These are phyloP conservation scores for Alaudala cheleensis DNA, from an alignment of 2,113 vertebrate genomes.

Conservation along the genomic window DNA sequence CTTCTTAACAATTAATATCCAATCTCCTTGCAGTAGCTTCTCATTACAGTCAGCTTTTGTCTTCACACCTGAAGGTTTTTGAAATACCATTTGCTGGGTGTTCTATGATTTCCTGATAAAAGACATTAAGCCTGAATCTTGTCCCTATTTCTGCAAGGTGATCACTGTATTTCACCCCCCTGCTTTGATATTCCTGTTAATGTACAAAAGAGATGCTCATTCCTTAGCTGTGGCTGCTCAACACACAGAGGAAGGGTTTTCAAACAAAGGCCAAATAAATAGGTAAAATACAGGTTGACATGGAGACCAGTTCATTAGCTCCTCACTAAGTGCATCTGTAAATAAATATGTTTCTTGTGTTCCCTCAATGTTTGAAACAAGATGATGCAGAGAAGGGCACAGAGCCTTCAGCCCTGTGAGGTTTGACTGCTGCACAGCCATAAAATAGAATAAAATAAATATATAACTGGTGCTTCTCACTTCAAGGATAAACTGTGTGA, in stretches of 20 bases:
- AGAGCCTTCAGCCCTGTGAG: neutral
- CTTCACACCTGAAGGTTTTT: neutral
- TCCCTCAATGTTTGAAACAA: constrained; percentile 6
- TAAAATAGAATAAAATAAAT: neutral
- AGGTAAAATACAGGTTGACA: constrained; percentile 15
- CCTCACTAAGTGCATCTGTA: constrained; percentile 7
- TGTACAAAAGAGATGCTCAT: neutral
- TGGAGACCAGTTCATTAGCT: constrained; percentile 29
- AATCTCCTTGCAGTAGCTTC: constrained; percentile 1
- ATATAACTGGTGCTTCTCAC: neutral
- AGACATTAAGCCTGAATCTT: neutral
- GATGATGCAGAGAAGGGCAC: neutral
- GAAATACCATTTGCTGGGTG: neutral
- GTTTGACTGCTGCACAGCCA: neutral
- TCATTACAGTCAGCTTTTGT: neutral
- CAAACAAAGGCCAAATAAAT: constrained; percentile 13
- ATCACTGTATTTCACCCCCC: neutral
- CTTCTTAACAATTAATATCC: constrained; percentile 38
- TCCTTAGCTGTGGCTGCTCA: neutral
- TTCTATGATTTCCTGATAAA: neutral
- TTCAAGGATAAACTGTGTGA: neutral
- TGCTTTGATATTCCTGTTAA: neutral
- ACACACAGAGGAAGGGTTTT: neutral
- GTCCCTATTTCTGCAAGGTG: neutral
- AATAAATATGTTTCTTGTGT: constrained; percentile 11